Evolutionary conservation across 2,113 vertebrate species (phyloP), one percentile per base, ranked within the genome.

Genomic region (Hucho hucho): DNA sequence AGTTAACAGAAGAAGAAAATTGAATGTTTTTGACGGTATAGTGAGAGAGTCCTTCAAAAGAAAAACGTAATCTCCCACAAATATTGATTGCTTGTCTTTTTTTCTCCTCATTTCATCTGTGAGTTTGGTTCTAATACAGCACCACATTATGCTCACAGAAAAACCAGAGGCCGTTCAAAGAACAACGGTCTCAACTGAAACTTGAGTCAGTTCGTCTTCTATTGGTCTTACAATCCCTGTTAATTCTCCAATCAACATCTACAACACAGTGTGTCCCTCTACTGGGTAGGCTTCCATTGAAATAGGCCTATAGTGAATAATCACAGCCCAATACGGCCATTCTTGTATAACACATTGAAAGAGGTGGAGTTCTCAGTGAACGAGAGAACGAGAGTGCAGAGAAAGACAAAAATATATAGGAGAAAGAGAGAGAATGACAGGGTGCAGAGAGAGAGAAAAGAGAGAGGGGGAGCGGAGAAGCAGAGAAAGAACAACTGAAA

Each of bases 1-100:
- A 81, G 86, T 75, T 64, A 82, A 72, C 64, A 53, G 79, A 61
- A 75, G 71, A 64, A 29, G 11, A 63, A n/a, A 6, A 26, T 26
- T 1, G 22, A 9, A 13, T 64, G 20, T 59, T 61, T 22, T 9
- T 61, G 59, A 20, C 22, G 6, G 20, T 6, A 11, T 61, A 61
- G 22, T 22, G n/a, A 20, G 58, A 59, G 58, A 63, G 24, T 63
- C 59, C 26, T 25, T 26, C 59, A 61, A 61, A 61, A 63, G 1
- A 6, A 6, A 64, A 25, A 64, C 7, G 0, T 53, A 4, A 68
- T 61, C 4, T 14, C 26, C n/a, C 22, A 32, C 16, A 68, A 56
- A 67, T 61, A 76, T 70, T 58, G 43, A 16, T 7, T 43, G 9
- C 9, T 3, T n/a, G 49, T 72, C 16, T 65, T 29, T 69, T 58